Percentiles rank a stretch among this genome's conserved stretches.
These are phyloP conservation scores for Eulithis testata DNA, from an alignment of 2,888 invertebrate species.

Conservation along the genomic window DNA sequence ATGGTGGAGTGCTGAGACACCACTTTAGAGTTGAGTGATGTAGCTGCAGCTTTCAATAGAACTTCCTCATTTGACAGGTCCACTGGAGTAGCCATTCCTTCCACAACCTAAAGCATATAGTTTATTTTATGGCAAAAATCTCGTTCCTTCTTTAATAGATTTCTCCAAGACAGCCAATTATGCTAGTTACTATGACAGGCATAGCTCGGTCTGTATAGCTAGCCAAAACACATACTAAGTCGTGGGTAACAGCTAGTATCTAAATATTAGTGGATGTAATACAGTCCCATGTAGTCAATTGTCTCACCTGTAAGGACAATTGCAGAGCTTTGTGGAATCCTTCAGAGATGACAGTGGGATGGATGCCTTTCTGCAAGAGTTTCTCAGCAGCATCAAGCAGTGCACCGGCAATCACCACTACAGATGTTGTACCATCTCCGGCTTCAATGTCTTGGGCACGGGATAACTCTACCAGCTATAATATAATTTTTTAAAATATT, in stretches of 20 bases:
- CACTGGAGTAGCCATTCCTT: conserved; percentile 93
- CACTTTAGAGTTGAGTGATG: conserved; percentile 99
- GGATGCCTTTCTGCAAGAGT: conserved; percentile 96
- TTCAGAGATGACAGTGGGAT: conserved; percentile 98
- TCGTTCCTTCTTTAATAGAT: too few species aligned
- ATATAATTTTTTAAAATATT: too few species aligned
- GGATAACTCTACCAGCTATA: conserved; percentile 97
- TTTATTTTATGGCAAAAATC: too few species aligned
- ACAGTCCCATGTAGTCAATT: neutral
- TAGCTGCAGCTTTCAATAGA: conserved; percentile 97
- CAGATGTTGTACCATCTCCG: conserved; percentile 99
- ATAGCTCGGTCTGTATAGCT: too few species aligned
- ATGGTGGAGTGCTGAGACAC: conserved; percentile 98
- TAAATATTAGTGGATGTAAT: too few species aligned
- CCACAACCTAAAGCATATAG: conserved; percentile 87
- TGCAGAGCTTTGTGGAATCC: conserved; percentile 95
- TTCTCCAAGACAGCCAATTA: too few species aligned
- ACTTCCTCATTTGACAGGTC: conserved; percentile 94
- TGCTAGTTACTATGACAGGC: too few species aligned
- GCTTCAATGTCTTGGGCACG: conserved; percentile 99
- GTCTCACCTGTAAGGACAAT: conserved; percentile 86
- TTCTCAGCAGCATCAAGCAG: conserved; percentile 97
- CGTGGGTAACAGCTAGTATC: too few species aligned
- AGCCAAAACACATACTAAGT: too few species aligned
- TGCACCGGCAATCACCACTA: conserved; percentile 98